phyloP scores from a whole-genome alignment of 2,888 invertebrate genomes.

The Calliopum simillimum region DNA sequence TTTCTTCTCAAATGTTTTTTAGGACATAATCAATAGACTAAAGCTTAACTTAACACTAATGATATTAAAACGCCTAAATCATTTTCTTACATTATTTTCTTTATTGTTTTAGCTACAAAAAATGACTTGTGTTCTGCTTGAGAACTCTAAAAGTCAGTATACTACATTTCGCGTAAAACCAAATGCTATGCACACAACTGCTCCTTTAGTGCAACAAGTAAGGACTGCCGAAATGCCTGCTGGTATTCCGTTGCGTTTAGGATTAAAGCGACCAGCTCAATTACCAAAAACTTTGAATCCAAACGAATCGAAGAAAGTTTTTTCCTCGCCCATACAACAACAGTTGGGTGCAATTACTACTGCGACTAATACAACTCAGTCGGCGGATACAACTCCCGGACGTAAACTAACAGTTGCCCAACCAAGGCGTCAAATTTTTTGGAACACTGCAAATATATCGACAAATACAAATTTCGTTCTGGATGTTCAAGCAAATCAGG shows the following conservation, averaged over 20 bases:
- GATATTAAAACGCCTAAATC: conserved; percentile 4
- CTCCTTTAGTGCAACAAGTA: neutral
- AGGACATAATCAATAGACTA: too few relatives aligned
- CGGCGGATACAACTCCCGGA: conserved; percentile 1
- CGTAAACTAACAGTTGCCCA: conserved; percentile 36
- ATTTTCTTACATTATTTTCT: conserved; percentile 10
- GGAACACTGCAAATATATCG: conserved; percentile 72
- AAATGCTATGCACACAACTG: conserved; percentile 17
- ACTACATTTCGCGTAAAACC: conserved; percentile 55
- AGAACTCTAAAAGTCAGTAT: conserved; percentile 65
- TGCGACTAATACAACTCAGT: neutral
- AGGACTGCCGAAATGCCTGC: conserved; percentile 3
- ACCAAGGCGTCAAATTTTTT: conserved; percentile 66
- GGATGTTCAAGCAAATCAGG: conserved; percentile 68
- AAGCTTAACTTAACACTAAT: neutral
- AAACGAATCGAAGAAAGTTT: conserved; percentile 45
- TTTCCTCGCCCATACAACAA: neutral
- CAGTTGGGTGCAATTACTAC: neutral
- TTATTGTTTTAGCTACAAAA: conserved; percentile 56
- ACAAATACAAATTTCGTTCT: conserved; percentile 73
- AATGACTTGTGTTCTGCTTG: conserved; percentile 65
- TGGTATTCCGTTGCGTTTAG: conserved; percentile 45
- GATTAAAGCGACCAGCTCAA: conserved; percentile 57
- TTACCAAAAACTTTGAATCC: conserved; percentile 39
- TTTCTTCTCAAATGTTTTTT: too few relatives aligned